phyloP scores from a whole-genome alignment of 2,888 invertebrate species.

The Cheilosia impressa region DNA sequence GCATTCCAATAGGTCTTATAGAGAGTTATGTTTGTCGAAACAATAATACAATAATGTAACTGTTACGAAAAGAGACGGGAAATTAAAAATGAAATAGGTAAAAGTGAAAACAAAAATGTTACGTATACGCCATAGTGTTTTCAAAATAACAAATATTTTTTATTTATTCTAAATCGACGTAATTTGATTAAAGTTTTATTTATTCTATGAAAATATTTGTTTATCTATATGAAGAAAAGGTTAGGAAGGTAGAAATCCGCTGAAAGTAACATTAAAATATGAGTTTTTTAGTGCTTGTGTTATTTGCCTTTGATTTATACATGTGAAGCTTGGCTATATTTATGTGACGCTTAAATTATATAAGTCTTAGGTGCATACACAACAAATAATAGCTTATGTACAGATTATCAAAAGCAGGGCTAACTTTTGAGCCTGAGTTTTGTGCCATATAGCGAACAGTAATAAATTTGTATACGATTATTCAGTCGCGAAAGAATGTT shows the following conservation, averaged over 20 bases:
- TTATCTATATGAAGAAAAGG: neutral
- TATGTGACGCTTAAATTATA: too few relatives aligned
- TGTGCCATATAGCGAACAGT: too few relatives aligned
- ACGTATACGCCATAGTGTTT: neutral
- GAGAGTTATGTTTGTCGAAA: neutral
- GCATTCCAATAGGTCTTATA: neutral
- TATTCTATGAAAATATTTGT: neutral
- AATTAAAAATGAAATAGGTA: too few relatives aligned
- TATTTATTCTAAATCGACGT: neutral
- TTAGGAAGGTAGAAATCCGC: constrained; percentile 4
- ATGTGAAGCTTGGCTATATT: neutral
- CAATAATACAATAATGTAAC: too few relatives aligned
- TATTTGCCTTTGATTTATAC: neutral
- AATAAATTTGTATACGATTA: too few relatives aligned
- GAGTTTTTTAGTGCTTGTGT: neutral
- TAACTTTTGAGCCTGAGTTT: too few relatives aligned
- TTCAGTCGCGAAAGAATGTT: too few relatives aligned
- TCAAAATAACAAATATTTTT: neutral
- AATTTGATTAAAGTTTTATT: neutral
- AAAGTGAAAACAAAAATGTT: neutral
- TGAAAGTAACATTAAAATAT: constrained; percentile 11
- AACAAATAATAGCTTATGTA: neutral
- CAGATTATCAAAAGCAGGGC: neutral
- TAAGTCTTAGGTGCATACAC: neutral
- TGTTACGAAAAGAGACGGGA: neutral